Evolutionary conservation across 2,888 invertebrate species (phyloP), one percentile per base, ranked within the genome.

Genomic region (Hermaeophaga mercurialis): DNA sequence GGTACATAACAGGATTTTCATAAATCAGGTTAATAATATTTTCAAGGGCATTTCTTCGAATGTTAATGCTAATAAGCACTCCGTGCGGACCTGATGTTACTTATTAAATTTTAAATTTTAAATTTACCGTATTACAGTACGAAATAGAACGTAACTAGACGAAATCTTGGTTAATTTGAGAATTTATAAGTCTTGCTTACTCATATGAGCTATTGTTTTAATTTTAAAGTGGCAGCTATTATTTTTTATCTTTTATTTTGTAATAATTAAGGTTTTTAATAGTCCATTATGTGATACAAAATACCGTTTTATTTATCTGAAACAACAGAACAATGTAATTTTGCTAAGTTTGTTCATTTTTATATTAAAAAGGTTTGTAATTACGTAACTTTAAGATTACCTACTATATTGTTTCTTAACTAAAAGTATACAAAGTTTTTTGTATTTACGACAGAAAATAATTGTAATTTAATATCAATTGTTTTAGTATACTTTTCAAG

Each of bases 71-170:
- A 19, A 12, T 12, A 12, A 36, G 17, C 17, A 36, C 9, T 36
- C 36, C 24, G 43, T 43, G 43, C 43, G 24, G 11, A 26, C 43
- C 26, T 11, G 26, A 43, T 19, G 26, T 24, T 43, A 43, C 24
- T 43, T 43, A 43, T 24, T n/a, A n/a, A n/a, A n/a, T n/a, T n/a
- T n/a, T n/a, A n/a, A n/a, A 8, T 15, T 5, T 43, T 15, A 18
- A 43, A 43, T 43, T 43, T 43, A 43, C 43, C 43, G 43, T 43
- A 24, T 14, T 24, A 5, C 24, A 26, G 24, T 12, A 43, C 1
- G 22, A 43, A 43, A 43, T 43, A 43, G 43, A 43, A 24, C 43
- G 43, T 43, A 43, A 43, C 43, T 24, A 43, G 9, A 43, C 24
- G 26, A 43, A 43, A 43, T 43, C 43, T 24, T 26, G 43, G 12